These are phyloP conservation scores for Thelaira solivaga DNA, from an alignment of 2,888 invertebrate species.

Conservation along the genomic window DNA sequence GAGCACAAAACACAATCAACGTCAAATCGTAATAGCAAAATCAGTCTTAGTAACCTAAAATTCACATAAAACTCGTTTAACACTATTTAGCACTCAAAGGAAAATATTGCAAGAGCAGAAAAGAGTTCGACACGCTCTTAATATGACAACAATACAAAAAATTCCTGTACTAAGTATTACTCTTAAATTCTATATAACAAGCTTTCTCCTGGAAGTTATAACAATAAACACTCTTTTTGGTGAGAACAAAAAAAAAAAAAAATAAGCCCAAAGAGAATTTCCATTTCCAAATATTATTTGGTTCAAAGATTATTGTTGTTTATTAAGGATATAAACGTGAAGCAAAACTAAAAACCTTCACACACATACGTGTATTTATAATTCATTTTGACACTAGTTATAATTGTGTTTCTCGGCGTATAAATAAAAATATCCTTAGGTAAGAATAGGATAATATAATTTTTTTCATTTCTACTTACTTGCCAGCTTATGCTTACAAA, in stretches of 20 bases:
- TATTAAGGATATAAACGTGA: conserved; percentile 25
- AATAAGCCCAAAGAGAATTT: background rate
- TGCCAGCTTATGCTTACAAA: background rate
- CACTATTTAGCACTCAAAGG: background rate
- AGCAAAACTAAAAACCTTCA: conserved; percentile 53
- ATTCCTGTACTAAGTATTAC: background rate
- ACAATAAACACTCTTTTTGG: background rate
- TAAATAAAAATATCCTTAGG: conserved; percentile 47
- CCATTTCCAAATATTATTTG: background rate
- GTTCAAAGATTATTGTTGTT: background rate
- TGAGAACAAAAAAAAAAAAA: background rate
- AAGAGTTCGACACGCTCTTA: background rate
- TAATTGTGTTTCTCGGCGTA: conserved; percentile 34
- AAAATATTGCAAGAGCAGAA: background rate
- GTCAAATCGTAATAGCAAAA: background rate
- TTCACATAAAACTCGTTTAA: background rate
- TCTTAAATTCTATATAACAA: background rate
- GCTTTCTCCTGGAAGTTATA: background rate
- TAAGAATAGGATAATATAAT: conserved; percentile 17
- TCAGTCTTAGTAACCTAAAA: conserved; percentile 25
- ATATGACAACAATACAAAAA: background rate
- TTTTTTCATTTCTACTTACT: background rate
- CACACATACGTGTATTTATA: no score
- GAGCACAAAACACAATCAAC: background rate
- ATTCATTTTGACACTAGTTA: conserved; percentile 48